phyloP scores from a whole-genome alignment of 2,888 invertebrate species.

The Epirrita christyi region DNA sequence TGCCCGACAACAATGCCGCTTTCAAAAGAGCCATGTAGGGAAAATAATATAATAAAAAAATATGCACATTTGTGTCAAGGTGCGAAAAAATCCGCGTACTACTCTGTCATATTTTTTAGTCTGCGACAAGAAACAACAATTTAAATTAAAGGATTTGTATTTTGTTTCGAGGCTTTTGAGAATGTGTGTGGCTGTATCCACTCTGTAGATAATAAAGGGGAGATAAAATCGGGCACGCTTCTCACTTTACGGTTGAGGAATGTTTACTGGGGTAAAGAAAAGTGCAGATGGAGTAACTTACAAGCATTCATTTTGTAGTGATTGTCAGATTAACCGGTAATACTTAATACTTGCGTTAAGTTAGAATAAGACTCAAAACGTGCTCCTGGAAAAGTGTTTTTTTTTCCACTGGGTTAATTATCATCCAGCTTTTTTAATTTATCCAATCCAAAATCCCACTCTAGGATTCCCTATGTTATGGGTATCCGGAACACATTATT shows the following conservation, averaged over 20 bases:
- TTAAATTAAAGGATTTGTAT: conserved; percentile 21
- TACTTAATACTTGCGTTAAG: too few relatives aligned
- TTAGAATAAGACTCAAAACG: too few relatives aligned
- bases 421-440: too few relatives aligned
- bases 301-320: conserved; percentile 10
- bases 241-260: conserved; percentile 29
- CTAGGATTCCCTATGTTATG: too few relatives aligned
- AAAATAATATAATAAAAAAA: conserved; percentile 37
- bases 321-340: conserved; percentile 21
- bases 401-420: too few relatives aligned
- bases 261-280: conserved; percentile 24
- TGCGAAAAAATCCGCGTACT: conserved; percentile 8
- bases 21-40: conserved; percentile 48
- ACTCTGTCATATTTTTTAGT: conserved; percentile 8
- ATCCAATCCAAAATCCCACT: too few relatives aligned
- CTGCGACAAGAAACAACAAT: conserved; percentile 11
- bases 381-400: too few relatives aligned
- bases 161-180: conserved; percentile 14
- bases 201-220: conserved; percentile 25
- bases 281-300: conserved; percentile 24
- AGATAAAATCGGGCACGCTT: conserved; percentile 29
- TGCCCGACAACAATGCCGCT: conserved; percentile 62
- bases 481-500: too few relatives aligned
- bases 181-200: conserved; percentile 14
- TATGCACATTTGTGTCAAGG: conserved; percentile 31